phyloP scores from a whole-genome alignment of 2,888 invertebrate species.

The Alloplasta piceator region DNA sequence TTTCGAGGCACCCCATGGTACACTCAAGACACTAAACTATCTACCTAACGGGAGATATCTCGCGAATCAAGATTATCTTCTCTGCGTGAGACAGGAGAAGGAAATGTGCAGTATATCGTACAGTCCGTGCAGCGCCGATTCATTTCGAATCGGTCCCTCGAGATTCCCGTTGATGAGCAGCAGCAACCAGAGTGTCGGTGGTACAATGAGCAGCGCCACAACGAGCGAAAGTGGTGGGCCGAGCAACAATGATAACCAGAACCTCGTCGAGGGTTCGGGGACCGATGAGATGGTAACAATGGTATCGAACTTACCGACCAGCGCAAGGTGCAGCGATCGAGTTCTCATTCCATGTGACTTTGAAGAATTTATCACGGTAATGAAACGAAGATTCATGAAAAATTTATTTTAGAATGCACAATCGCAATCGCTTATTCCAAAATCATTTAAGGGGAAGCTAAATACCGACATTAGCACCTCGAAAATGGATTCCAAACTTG shows the following conservation, averaged over 20 bases:
- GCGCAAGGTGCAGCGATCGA: slow-evolving; percentile 87
- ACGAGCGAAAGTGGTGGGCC: slow-evolving; percentile 35
- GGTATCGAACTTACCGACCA: slow-evolving; percentile 79
- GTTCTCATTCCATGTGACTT: slow-evolving; percentile 93
- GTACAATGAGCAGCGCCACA: slow-evolving; percentile 23
- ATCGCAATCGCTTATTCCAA: no score
- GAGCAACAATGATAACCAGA: slow-evolving; percentile 66
- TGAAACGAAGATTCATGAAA: slow-evolving; percentile 8
- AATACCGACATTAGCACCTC: no score
- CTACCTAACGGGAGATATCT: slow-evolving; percentile 92
- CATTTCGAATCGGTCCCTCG: slow-evolving; percentile 90
- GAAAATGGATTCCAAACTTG: no score
- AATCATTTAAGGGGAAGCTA: no score
- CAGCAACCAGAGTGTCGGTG: slow-evolving; percentile 18
- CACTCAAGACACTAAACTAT: slow-evolving; percentile 91
- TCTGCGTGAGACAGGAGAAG: slow-evolving; percentile 89
- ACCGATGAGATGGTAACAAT: slow-evolving; percentile 81
- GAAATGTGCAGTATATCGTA: slow-evolving; percentile 91
- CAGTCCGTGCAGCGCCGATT: slow-evolving; percentile 89
- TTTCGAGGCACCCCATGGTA: slow-evolving; percentile 86
- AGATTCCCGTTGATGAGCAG: slow-evolving; percentile 63
- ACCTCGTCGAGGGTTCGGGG: slow-evolving; percentile 79
- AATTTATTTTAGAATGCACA: background rate
- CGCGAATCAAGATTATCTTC: slow-evolving; percentile 90
- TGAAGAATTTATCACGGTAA: slow-evolving; percentile 91